phyloP scores from a whole-genome alignment of 2,888 invertebrate species.

The Acronicta psi region DNA sequence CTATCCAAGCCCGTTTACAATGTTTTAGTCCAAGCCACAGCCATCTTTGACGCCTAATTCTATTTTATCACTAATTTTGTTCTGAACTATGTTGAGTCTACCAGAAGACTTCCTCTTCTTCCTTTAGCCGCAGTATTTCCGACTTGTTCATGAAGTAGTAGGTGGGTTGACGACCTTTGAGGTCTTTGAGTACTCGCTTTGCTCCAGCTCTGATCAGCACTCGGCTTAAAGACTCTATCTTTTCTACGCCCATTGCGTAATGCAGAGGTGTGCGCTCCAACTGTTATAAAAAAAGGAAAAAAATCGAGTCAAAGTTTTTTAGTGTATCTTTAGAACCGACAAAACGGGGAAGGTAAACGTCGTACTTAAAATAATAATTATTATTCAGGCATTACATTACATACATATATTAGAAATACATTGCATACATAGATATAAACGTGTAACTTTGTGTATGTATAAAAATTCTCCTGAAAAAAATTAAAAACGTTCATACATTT shows the following conservation, averaged over 20 bases:
- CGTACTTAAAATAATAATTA: too few relatives aligned
- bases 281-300: slow-evolving; percentile 86
- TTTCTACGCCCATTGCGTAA: slow-evolving; percentile 96
- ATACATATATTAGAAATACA: too few relatives aligned
- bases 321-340: too few relatives aligned
- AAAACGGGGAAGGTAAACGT: too few relatives aligned
- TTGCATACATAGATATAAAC: too few relatives aligned
- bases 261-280: slow-evolving; percentile 96
- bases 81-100: slow-evolving; percentile 7
- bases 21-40: slow-evolving; percentile 59
- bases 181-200: slow-evolving; percentile 94
- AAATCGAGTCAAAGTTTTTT: too few relatives aligned
- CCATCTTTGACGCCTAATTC: slow-evolving; percentile 52
- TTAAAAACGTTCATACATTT: background rate
- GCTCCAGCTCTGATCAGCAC: slow-evolving; percentile 95
- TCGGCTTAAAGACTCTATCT: slow-evolving; percentile 94
- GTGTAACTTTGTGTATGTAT: background rate
- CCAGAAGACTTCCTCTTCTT: slow-evolving; percentile 93
- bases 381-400: too few relatives aligned
- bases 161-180: slow-evolving; percentile 96
- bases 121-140: slow-evolving; percentile 94
- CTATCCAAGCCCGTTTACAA: slow-evolving; percentile 52
- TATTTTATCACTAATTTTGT: slow-evolving; percentile 19
- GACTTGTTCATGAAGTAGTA: slow-evolving; percentile 98
- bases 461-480: background rate